Percentiles rank a stretch among this genome's conserved stretches.
These are phyloP conservation scores for Bemisia tabaci DNA, from an alignment of 1,140 invertebrate genomes.

Conservation along the genomic window DNA sequence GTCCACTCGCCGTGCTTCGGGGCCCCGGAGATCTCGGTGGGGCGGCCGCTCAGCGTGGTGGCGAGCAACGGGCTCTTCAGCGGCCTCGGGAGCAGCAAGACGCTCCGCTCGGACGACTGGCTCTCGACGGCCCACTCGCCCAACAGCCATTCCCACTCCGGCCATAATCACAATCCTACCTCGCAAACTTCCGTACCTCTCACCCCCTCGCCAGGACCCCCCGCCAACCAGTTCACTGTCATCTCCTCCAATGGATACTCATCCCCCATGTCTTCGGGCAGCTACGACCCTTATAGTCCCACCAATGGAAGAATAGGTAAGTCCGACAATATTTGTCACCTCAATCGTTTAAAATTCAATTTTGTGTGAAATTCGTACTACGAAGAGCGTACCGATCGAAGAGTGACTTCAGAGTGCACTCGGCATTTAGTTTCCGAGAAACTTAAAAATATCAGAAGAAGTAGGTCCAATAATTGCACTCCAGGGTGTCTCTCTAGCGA, in stretches of 20 bases:
- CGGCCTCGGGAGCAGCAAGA: neutral
- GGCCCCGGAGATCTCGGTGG: neutral
- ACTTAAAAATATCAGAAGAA: no score
- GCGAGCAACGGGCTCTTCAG: neutral
- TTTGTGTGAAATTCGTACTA: no score
- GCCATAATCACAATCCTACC: no score
- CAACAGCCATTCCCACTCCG: neutral
- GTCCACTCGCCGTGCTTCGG: neutral
- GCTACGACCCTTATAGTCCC: slow-evolving; percentile 73
- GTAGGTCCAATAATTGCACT: no score
- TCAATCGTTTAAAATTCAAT: no score
- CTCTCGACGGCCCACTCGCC: neutral
- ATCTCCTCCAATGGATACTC: slow-evolving; percentile 64
- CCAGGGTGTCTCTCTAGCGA: no score
- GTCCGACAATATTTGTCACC: no score
- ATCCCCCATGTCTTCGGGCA: slow-evolving; percentile 65
- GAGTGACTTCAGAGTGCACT: no score
- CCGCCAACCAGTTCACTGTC: slow-evolving; percentile 38
- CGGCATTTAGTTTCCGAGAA: no score
- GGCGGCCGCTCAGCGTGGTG: neutral
- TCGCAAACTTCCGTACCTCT: slow-evolving; percentile 27
- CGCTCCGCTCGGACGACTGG: neutral
- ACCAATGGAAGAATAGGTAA: slow-evolving; percentile 65
- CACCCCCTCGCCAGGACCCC: slow-evolving; percentile 41
- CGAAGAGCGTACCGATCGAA: no score